These are phyloP conservation scores for Enteromius unitaeniatus DNA, from an alignment of 2,797 vertebrate species.

Conservation along the genomic window DNA sequence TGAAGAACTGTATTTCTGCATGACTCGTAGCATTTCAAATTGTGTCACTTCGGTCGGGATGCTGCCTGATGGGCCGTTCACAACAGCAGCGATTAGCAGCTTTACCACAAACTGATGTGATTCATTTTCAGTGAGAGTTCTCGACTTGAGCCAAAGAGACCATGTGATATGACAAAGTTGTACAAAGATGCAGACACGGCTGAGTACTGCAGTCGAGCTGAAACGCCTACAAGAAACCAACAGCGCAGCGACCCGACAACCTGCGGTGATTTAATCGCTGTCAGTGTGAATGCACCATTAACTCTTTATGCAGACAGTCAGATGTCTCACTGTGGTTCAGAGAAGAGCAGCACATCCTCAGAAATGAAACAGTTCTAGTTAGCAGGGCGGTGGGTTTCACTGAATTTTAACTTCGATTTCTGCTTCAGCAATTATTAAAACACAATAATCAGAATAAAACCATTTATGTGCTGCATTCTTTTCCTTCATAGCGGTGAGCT, in stretches of 20 bases:
- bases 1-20: too few relatives aligned
- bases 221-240: neutral
- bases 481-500: too few relatives aligned
- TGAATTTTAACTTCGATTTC: neutral
- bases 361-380: neutral
- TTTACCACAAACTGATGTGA: neutral
- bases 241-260: neutral
- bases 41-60: neutral
- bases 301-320: neutral
- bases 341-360: conserved; percentile 3
- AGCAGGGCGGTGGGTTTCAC: neutral
- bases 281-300: conserved; percentile 1
- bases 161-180: neutral
- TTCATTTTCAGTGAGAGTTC: neutral
- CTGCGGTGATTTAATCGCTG: conserved; percentile 10
- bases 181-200: neutral
- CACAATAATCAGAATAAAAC: neutral
- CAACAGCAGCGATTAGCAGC: neutral
- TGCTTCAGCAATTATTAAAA: neutral
- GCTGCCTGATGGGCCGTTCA: neutral
- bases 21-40: neutral
- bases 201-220: neutral
- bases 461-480: too few relatives aligned
- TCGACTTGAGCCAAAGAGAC: neutral
- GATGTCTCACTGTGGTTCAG: neutral